Evolutionary conservation across 2,113 vertebrate genomes (phyloP), one percentile per base, ranked within the genome.

Genomic region (Plecturocebus donacophilus): DNA sequence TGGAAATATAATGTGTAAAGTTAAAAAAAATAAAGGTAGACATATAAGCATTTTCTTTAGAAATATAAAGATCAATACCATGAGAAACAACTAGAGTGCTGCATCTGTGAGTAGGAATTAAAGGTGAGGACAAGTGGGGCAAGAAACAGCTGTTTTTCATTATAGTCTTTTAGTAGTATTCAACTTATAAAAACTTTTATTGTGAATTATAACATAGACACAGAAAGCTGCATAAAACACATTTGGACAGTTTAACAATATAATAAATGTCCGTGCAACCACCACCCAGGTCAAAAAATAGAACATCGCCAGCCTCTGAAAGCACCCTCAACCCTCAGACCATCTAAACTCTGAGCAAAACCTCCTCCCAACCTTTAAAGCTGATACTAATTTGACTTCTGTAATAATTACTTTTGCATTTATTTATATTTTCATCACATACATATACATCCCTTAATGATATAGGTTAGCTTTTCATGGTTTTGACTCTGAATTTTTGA

Each of bases 161-260:
- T 82, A 91, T 0, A 25, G 19, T 71, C 45, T 77, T 95, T 35
- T 52, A n/a, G 54, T 54, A 40, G 35, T 81, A 54, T 83, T 84
- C 87, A 58, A 52, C 77, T 45, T 93, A 77, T 76, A 47, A 82
- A 94, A 81, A 49, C 35, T 23, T 56, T 89, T 93, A 87, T 86
- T 93, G 84, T 93, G 94, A 97, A 89, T 83, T 87, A 87, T 83
- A 96, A 32, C 35, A 61, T 61, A 70, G 64, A 66, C n/a, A 61
- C n/a, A 58, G 27, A 82, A 95, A 79, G 52, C 49, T 73, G 68
- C 25, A 25, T 80, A 93, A 97, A 94, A 49, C 84, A 27, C 75
- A 87, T n/a, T 54, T 56, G 68, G 77, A 87, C 32, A 70, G 87
- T 86, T 97, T 88, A 95, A 79, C 73, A 94, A 73, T 77, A 87